Evolutionary conservation across 92 coral and sea anemone species (phyloP), one percentile per base, ranked within the genome.

Genomic region (Heliopora coerulea): DNA sequence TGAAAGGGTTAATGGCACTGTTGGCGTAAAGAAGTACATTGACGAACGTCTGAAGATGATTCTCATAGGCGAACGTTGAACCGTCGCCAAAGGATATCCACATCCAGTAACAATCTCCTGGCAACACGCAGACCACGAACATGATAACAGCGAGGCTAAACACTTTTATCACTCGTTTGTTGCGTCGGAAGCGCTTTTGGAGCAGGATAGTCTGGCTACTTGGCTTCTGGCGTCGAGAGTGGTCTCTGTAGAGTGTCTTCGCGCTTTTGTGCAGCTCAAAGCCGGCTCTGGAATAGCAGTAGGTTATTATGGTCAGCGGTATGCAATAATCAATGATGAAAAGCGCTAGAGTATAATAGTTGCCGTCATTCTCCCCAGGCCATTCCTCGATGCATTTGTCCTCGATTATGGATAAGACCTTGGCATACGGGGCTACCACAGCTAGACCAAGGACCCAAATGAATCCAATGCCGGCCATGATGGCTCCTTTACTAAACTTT

Each of bases 1-100:
- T 93, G 52, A 87, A 88, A 2, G 98, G 98, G 61, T 93, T 93
- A 23, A 89, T 83, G 0, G 89, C 87, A 31, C 97, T 90, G 35
- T 93, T 93, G 3, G 95, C 84, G 78, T 93, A 93, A 21, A 86
- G 82, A 13, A 86, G 52, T n/a, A 90, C 88, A 68, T 88, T 86
- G 25, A 88, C 67, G 65, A 93, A 93, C 0, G 79, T 74, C 18
- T 79, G 84, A 0, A 79, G 54, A 29, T 79, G 81, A 28, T 65
- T 61, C 44, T 63, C 76, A 57, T 79, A 79, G 8, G 23, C 29
- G 27, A 54, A 68, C 7, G 49, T 52, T 0, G 80, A 57, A 14
- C 84, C 73, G 8, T 40, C 23, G 9, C 88, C 83, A 49, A 50
- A 84, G 8, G 81, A 79, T 15, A 72, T 72, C 88, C 88, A 84